These are phyloP conservation scores for Labrus mixtus DNA, from an alignment of 2,113 vertebrate genomes.

Conservation along the genomic window DNA sequence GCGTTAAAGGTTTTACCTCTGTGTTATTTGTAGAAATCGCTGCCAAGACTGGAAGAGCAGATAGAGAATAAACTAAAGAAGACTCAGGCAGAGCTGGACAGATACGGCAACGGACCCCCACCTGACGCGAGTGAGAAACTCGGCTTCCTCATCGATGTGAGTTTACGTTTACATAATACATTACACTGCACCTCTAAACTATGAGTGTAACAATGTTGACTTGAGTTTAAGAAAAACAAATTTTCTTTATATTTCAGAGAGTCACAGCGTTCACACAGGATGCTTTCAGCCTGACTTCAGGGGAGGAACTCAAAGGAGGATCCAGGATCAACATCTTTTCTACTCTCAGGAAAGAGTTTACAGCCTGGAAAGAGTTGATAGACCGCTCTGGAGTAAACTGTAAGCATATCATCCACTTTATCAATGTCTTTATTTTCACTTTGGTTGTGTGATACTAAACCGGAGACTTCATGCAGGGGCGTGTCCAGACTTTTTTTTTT, in stretches of 20 bases:
- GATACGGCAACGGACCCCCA: slow-evolving; percentile 78
- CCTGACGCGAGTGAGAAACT: slow-evolving; percentile 61
- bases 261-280: slow-evolving; percentile 85
- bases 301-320: slow-evolving; percentile 82
- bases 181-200: background rate
- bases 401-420: slow-evolving; percentile 69
- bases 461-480: no score
- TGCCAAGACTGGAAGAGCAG: slow-evolving; percentile 80
- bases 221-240: background rate
- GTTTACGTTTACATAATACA: slow-evolving; percentile 13
- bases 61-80: slow-evolving; percentile 78
- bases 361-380: slow-evolving; percentile 67
- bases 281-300: slow-evolving; percentile 62
- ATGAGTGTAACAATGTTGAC: background rate
- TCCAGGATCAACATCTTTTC: slow-evolving; percentile 78
- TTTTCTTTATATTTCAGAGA: slow-evolving; percentile 76
- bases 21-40: slow-evolving; percentile 68
- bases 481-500: no score
- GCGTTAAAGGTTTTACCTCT: background rate
- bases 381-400: slow-evolving; percentile 23
- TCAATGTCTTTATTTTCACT: no score
- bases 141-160: slow-evolving; percentile 81
- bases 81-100: slow-evolving; percentile 75
- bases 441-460: no score
- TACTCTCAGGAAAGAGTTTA: slow-evolving; percentile 82